A percentile compares a stretch with the other conserved stretches of the same genome.
Conservation (phyloP, 2,888 invertebrate species). For the Sturmia bella region DNA sequence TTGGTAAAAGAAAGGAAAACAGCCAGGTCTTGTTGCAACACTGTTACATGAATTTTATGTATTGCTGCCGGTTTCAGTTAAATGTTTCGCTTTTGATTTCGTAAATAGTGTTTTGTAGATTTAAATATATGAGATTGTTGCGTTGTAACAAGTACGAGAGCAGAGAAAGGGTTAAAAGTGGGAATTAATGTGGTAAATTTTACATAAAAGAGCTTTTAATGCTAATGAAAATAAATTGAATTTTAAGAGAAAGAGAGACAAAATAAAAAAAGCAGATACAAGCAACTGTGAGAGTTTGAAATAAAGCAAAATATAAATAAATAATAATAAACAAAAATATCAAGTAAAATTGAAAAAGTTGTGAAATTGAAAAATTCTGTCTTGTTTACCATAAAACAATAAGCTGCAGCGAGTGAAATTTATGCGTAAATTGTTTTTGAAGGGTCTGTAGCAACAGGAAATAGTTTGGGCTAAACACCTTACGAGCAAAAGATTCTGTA, state of each 20-base stretch:
- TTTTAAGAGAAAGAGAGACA: slow-evolving; percentile 38
- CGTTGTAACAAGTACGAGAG: neutral
- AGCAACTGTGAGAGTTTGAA: neutral
- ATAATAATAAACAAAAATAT: slow-evolving; percentile 25
- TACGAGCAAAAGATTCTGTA: too few relatives aligned
- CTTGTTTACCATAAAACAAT: slow-evolving; percentile 1
- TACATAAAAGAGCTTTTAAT: slow-evolving; percentile 70
- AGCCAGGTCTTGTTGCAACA: slow-evolving; percentile 49
- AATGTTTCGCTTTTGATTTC: slow-evolving; percentile 69
- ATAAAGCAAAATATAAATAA: slow-evolving; percentile 10
- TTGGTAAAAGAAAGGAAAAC: neutral
- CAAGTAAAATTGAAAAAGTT: slow-evolving; percentile 40
- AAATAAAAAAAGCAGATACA: too few relatives aligned
- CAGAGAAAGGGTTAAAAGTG: neutral
- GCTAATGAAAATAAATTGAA: slow-evolving; percentile 69
- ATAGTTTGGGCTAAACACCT: too few relatives aligned
- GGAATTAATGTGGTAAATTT: slow-evolving; percentile 66
- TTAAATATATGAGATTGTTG: slow-evolving; percentile 35
- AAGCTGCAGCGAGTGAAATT: neutral
- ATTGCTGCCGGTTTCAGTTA: slow-evolving; percentile 61
- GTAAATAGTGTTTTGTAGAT: slow-evolving; percentile 64
- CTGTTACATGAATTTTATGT: slow-evolving; percentile 44
- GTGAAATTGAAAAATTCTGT: neutral
- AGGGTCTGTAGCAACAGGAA: too few relatives aligned
- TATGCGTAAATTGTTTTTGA: too few relatives aligned